Base-by-base conservation (phyloP, 1,140 invertebrate genomes). In the Bombus soroeensis region DNA sequence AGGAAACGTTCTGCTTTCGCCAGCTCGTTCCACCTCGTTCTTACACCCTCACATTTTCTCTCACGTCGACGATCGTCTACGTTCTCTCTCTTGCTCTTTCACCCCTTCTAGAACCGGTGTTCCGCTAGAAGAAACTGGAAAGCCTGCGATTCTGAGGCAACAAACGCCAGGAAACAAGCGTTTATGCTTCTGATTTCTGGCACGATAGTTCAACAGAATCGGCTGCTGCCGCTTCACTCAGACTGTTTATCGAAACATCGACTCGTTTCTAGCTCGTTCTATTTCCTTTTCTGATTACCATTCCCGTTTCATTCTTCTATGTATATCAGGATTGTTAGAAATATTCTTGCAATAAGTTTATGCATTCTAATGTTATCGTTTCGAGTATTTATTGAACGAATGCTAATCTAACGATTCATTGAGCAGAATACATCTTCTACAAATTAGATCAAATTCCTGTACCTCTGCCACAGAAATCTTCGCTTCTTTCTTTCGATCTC, bases 1-100 rank as follows among this genome's bases (percentile, higher is more conserved):
- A 90, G 88, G 81, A 82, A 92, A 88, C 83, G 81, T 53, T 47
- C 73, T 78, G 66, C 78, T 34, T 79, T 62, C 75, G 15, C 47
- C n/a, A 22, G 39, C 39, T 78, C 81, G 81, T 47, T 66, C 32
- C 32, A 64, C 76, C 34, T 64, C 57, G 34, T 37, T 64, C 64
- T n/a, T 34, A 10, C 37, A 43, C 59, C 47, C 71, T 53, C n/a
- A 41, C 72, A 66, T 83, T 83, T 83, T 75, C 81, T 75, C 72
- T 13, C 28, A 22, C 2, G 13, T 64, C 57, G 76, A 78, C 76
- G 37, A 77, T 64, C 59, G 47, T 53, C 47, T 8, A 2, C 6
- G 13, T n/a, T n/a, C 28, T 39, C 70, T 28, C 25, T 37, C 39
- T 22, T 34, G 15, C 64, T 34, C 37, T 39, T 32, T 5, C 37